Base-by-base conservation (phyloP, 2,888 invertebrate species). In the Scrobipalpa atriplicella region DNA sequence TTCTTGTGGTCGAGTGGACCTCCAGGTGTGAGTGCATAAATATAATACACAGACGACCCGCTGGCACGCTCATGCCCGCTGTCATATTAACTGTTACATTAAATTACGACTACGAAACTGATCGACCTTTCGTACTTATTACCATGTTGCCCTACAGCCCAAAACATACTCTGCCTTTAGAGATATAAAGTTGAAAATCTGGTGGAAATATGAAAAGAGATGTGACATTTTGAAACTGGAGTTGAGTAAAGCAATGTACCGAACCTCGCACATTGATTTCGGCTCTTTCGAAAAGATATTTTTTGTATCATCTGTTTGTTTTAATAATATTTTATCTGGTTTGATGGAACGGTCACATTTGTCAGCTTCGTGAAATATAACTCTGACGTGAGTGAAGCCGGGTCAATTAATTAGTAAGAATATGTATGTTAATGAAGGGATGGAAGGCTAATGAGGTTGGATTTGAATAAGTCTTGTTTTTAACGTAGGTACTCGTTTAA, bases 21-120 rank as follows among this genome's bases (percentile, higher is more conserved):
- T 91, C 92, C 92, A 91, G 89, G 92, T 92, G 92, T 87, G 92
- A 91, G 84, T 88, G 86, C 92, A 92, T 92, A 92, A 91, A 91
- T 92, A 90, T 90, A 82, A 85, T 84, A 85, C 84, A 82, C 83
- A 79, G 90, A 79, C 90, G 85, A 90, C 92, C 92, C 91, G 92
- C 92, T 92, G 92, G 90, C 87, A 85, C 78, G 85, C 89, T 89
- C 92, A 89, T 86, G 90, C 88, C 84, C 78, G 90, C 92, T 92
- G 92, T 92, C 92, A 92, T 91, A 92, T 92, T 92, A 92, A 91
- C 92, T 92, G 91, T 91, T 90, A 92, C 92, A 90, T 92, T 92
- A 92, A 92, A 92, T 92, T 92, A 92, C 91, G 83, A 83, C 86
- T 85, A 81, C 85, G 75, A 81, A 90, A 87, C 85, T 79, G 84